A percentile compares a stretch with the other conserved stretches of the same genome.
phyloP scores from a whole-genome alignment of 1,140 invertebrate species.

The Pantala flavescens region DNA sequence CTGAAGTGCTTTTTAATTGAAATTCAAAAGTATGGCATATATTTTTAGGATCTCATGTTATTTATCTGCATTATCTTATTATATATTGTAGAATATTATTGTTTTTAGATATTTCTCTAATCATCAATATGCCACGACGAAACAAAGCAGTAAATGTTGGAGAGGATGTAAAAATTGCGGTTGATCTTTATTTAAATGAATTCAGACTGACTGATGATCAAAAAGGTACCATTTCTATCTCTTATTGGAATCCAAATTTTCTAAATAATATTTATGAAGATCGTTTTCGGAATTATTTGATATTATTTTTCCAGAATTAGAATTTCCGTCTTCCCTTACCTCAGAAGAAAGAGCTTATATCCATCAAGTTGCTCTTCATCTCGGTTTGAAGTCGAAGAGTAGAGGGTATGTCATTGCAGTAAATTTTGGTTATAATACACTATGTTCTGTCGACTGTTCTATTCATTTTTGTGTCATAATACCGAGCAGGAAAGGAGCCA shows the following conservation, averaged over 20 bases:
- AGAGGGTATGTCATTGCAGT: conserved; percentile 41
- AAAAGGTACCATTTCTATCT: not conserved
- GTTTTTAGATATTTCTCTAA: too few relatives aligned
- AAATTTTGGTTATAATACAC: conserved; percentile 11
- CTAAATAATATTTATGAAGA: too few relatives aligned
- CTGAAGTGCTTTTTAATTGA: too few relatives aligned
- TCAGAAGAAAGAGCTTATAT: conserved; percentile 67
- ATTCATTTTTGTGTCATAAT: conserved; percentile 18
- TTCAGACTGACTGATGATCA: not conserved
- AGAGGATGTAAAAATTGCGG: not conserved
- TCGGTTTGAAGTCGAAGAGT: conserved; percentile 64
- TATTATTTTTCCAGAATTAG: not conserved
- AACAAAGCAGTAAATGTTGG: not conserved
- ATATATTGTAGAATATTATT: too few relatives aligned
- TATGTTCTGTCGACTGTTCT: not conserved
- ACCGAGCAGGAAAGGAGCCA: conserved; percentile 49
- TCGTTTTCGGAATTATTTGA: too few relatives aligned
- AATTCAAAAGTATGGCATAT: too few relatives aligned
- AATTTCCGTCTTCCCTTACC: conserved; percentile 62
- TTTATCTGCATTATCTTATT: too few relatives aligned
- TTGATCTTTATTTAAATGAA: not conserved
- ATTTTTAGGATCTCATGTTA: too few relatives aligned
- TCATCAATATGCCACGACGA: not conserved
- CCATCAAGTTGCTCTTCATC: conserved; percentile 47
- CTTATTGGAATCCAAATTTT: too few relatives aligned